Percentiles rank a stretch among this genome's conserved stretches.
Evolutionary conservation across 2,113 vertebrate genomes (phyloP).

Genomic region (Semnornis frantzii): DNA sequence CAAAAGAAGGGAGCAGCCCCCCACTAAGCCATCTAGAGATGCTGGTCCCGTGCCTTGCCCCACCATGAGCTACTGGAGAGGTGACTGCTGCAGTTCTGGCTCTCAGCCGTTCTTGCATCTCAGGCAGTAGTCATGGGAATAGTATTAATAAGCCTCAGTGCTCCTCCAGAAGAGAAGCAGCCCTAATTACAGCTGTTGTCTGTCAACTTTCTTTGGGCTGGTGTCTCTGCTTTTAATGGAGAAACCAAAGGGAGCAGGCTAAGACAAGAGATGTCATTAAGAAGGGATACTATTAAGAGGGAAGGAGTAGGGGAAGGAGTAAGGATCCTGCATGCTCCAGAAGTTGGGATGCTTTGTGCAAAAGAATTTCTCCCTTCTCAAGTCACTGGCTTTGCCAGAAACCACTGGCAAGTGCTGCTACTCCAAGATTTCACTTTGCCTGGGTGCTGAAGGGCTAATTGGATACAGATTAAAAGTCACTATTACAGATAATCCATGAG

Average conservation of each 20-base stretch:
- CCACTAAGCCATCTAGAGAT: rapidly evolving
- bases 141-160: not conserved
- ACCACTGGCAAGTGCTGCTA: not conserved
- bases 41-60: rapidly evolving
- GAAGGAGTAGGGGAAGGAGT: not conserved
- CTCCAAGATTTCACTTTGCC: not conserved
- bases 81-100: not conserved
- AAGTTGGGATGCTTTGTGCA: not conserved
- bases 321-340: not conserved
- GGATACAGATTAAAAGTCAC: slow-evolving; percentile 28
- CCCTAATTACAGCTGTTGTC: not conserved
- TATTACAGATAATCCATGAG: not conserved
- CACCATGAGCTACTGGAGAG: not conserved
- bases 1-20: not conserved
- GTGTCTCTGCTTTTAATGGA: not conserved
- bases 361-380: not conserved
- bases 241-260: not conserved
- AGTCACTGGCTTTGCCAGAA: not conserved
- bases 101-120: not conserved
- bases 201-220: not conserved
- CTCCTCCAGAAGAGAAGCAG: not conserved
- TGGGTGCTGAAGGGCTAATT: not conserved
- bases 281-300: not conserved
- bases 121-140: not conserved
- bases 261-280: not conserved